A percentile compares a stretch with the other conserved stretches of the same genome.
Conservation (phyloP, 2,797 vertebrate genomes). For the Fringilla coelebs region DNA sequence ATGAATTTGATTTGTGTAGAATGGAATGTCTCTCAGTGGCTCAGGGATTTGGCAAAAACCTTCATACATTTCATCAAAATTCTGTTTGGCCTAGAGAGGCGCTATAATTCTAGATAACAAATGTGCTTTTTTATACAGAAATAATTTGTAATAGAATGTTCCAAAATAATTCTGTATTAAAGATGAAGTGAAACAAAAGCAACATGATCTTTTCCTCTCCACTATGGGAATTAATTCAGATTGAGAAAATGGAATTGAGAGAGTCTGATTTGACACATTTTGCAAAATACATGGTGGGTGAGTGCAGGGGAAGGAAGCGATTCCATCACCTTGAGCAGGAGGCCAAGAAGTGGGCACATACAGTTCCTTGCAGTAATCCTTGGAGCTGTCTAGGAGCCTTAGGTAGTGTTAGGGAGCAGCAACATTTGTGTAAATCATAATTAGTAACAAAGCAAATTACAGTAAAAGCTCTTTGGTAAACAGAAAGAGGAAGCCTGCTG, state of each 20-base stretch:
- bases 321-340: not conserved
- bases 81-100: slow-evolving; percentile 38
- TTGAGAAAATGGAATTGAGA: not conserved
- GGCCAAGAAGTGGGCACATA: not conserved
- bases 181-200: not conserved
- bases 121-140: not conserved
- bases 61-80: not conserved
- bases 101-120: not conserved
- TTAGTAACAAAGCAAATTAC: not conserved
- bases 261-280: not conserved
- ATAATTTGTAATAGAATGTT: slow-evolving; percentile 17
- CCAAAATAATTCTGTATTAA: not conserved
- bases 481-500: not conserved
- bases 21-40: slow-evolving; percentile 17
- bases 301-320: not conserved
- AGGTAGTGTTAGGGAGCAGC: not conserved
- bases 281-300: not conserved
- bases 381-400: not conserved
- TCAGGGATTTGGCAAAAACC: slow-evolving; percentile 19
- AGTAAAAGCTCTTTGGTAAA: not conserved
- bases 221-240: not conserved
- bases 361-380: not conserved
- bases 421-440: not conserved
- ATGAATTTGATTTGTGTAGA: slow-evolving; percentile 28
- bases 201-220: not conserved